phyloP scores from a whole-genome alignment of 2,797 vertebrate genomes.

The Cyclura pinguis region DNA sequence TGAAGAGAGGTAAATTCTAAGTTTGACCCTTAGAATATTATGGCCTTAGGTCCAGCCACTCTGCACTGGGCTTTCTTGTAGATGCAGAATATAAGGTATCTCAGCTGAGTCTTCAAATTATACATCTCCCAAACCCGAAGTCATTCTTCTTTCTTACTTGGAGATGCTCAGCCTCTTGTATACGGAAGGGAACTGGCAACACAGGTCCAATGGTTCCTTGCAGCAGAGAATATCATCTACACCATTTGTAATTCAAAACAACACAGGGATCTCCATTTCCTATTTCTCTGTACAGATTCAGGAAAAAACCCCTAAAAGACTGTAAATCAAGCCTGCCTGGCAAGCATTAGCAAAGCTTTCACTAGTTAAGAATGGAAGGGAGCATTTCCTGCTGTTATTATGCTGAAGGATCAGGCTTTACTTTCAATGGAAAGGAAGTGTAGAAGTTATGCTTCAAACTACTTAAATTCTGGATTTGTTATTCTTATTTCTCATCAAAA shows the following conservation, averaged over 20 bases:
- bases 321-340: background rate
- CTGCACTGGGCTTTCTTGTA: no score
- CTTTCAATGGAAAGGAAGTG: background rate
- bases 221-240: background rate
- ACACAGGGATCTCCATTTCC: background rate
- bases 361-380: background rate
- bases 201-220: background rate
- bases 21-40: background rate
- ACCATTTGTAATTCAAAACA: background rate
- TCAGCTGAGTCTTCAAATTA: background rate
- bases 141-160: background rate
- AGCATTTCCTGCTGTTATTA: background rate
- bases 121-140: background rate
- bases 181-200: background rate
- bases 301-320: background rate
- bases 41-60: no score
- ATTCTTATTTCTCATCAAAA: background rate
- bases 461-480: background rate
- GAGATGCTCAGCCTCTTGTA: background rate
- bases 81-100: background rate
- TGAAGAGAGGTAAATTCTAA: background rate
- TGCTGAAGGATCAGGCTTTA: background rate
- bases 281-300: no score
- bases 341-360: background rate
- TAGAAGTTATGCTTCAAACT: background rate